These are phyloP conservation scores for Tyria jacobaeae DNA, from an alignment of 2,888 invertebrate genomes.

Conservation along the genomic window DNA sequence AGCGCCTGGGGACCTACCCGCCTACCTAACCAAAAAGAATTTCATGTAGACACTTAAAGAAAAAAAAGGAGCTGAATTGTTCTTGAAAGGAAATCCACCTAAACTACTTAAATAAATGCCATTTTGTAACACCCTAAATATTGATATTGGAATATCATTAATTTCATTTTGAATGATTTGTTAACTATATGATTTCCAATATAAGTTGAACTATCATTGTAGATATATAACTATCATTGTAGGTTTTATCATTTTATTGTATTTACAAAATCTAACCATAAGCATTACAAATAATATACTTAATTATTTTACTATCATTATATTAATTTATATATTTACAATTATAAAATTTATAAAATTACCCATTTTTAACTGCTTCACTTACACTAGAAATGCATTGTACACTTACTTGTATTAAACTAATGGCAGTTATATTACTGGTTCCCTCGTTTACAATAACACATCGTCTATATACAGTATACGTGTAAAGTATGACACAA, in stretches of 20 bases:
- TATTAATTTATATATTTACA: slow-evolving; percentile 58
- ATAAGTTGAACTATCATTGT: no score
- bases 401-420: slow-evolving; percentile 64
- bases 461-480: slow-evolving; percentile 50
- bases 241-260: slow-evolving; percentile 57
- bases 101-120: no score
- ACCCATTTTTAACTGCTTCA: slow-evolving; percentile 53
- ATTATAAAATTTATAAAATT: slow-evolving; percentile 60
- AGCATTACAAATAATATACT: slow-evolving; percentile 60
- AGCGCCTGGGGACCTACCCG: no score
- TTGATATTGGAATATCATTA: no score
- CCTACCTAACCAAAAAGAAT: no score
- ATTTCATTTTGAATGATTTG: no score
- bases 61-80: no score
- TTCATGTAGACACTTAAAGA: no score
- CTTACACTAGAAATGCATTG: slow-evolving; percentile 56
- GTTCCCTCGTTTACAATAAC: slow-evolving; percentile 46
- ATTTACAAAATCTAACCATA: slow-evolving; percentile 66
- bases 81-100: no score
- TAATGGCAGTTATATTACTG: slow-evolving; percentile 65
- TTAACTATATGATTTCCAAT: no score
- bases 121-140: no score
- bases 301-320: slow-evolving; percentile 43
- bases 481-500: slow-evolving; percentile 47
- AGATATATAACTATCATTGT: no score